phyloP scores from a whole-genome alignment of 2,888 invertebrate genomes.

The Microctonus aethiopoides region DNA sequence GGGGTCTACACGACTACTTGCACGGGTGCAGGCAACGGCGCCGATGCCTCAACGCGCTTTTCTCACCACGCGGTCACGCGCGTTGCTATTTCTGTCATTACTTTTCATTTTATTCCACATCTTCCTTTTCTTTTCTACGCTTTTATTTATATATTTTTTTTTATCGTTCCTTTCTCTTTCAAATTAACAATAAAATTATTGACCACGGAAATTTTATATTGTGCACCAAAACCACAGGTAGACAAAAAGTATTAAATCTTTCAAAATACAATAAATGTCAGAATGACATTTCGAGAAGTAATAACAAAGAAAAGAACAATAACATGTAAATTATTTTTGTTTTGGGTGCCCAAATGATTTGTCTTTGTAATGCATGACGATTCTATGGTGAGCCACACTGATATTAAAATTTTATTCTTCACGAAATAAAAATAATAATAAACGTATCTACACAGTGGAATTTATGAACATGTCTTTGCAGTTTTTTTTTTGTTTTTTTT shows the following conservation, averaged over 20 bases:
- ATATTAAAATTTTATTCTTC: too few relatives aligned
- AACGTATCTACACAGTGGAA: neutral
- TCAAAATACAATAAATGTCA: neutral
- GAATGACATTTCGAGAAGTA: neutral
- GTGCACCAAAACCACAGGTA: neutral
- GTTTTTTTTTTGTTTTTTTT: neutral
- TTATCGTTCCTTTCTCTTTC: neutral
- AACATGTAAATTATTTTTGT: neutral
- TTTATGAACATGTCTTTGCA: neutral
- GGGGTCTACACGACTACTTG: slow-evolving; percentile 43
- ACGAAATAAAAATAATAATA: neutral
- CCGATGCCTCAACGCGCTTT: slow-evolving; percentile 34
- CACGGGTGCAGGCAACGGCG: slow-evolving; percentile 36
- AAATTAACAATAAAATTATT: neutral
- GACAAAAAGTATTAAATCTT: neutral
- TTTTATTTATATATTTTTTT: neutral
- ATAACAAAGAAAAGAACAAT: neutral
- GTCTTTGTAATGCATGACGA: neutral
- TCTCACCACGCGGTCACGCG: slow-evolving; percentile 34
- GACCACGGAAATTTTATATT: neutral
- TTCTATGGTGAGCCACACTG: too few relatives aligned
- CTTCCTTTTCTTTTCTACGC: neutral
- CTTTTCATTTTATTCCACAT: neutral
- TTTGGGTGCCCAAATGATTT: neutral
- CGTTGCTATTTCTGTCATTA: slow-evolving; percentile 20